Evolutionary conservation across 64 coral and sea anemone genomes (phyloP).

Genomic region (Pocillopora verrucosa): DNA sequence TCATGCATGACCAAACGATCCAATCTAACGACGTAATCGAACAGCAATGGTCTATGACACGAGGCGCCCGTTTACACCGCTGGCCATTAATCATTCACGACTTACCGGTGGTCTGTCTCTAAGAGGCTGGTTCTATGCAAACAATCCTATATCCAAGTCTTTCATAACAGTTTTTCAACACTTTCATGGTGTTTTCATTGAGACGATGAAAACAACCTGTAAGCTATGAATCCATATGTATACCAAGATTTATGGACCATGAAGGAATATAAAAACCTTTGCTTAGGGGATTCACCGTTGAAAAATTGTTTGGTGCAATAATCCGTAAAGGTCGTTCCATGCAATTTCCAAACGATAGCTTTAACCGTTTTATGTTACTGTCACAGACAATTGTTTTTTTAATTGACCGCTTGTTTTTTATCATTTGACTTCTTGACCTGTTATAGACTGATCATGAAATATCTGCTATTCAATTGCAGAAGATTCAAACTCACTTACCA

Average conservation of each 20-base stretch:
- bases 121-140: not conserved
- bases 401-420: not conserved
- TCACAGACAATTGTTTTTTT: not conserved
- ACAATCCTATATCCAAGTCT: conserved; percentile 34
- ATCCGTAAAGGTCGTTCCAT: not conserved
- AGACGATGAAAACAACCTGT: conserved; percentile 22
- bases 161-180: conserved; percentile 33
- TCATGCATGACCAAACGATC: conserved; percentile 18
- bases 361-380: not conserved
- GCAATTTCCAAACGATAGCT: not conserved
- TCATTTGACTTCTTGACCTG: not conserved
- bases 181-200: conserved; percentile 8
- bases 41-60: conserved; percentile 16
- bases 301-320: not conserved
- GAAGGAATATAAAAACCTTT: not conserved
- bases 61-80: not conserved
- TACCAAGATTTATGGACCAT: not conserved
- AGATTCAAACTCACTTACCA: too few relatives aligned
- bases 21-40: conserved; percentile 21
- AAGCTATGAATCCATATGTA: not conserved
- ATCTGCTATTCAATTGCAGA: not conserved
- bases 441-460: not conserved
- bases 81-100: conserved; percentile 40
- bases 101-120: not conserved
- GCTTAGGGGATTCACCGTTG: not conserved